Evolutionary conservation across 1,140 invertebrate genomes (phyloP).

Genomic region (Ephestia elutella): DNA sequence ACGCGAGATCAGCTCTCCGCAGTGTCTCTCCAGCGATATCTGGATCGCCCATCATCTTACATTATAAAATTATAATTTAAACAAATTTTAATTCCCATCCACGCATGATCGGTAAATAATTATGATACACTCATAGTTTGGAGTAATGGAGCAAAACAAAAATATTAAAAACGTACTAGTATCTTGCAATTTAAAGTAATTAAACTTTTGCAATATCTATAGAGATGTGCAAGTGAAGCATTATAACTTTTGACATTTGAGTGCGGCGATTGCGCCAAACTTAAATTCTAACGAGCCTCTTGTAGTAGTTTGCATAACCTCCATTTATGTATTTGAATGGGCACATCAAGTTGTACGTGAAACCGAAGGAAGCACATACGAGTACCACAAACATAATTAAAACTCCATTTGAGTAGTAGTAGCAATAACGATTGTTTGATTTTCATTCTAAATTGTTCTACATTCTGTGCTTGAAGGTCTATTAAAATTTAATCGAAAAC

Average conservation of each 20-base stretch:
- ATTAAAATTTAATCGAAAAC: not conserved
- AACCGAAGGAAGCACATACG: not conserved
- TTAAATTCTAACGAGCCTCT: not conserved
- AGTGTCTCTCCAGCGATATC: too few relatives aligned
- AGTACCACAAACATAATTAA: not conserved
- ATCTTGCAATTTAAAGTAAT: not conserved
- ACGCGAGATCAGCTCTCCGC: too few relatives aligned
- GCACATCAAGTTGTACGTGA: not conserved
- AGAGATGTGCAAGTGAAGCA: not conserved
- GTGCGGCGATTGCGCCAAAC: not conserved
- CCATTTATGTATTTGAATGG: not conserved
- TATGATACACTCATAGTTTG: not conserved
- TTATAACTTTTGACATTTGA: slow-evolving; percentile 2
- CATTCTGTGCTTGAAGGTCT: not conserved
- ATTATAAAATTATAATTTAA: not conserved
- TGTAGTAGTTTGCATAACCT: not conserved
- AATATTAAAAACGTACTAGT: not conserved
- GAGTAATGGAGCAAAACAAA: not conserved
- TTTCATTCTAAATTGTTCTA: not conserved
- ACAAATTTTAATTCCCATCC: not conserved
- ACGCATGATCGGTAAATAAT: not conserved
- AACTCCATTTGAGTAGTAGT: not conserved
- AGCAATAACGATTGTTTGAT: not conserved
- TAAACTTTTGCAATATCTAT: not conserved
- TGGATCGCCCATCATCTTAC: not conserved